Base-by-base conservation (phyloP, 2,113 vertebrate species). In the Theristicus caerulescens region DNA sequence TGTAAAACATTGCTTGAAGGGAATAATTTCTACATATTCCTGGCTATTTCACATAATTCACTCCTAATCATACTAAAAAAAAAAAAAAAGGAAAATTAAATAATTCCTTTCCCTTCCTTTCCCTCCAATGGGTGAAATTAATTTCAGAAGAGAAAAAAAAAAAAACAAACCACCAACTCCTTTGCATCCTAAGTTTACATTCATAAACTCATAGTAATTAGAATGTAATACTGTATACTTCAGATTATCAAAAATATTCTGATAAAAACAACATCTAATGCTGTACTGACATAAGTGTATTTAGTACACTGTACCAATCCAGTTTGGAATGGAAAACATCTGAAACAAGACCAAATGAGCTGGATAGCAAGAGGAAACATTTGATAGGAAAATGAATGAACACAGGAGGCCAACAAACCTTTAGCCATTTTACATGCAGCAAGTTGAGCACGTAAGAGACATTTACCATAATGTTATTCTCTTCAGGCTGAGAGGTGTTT, bases 341-440 rank as follows among this genome's bases (percentile, higher is more conserved):
- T 44, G 36, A 76, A 94, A 80, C 31, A 40, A 76, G 49, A 70
- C 27, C 70, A 74, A 73, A 69, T 40, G 6, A 87, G 27, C 58
- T 80, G 89, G 88, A 98, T 97, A 98, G 98, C 98, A 98, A 98
- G 98, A 98, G 98, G 96, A 98, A 98, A 96, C 98, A 98, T 96
- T 98, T 97, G 86, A 96, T 22, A 96, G 74, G 79, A 95, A 96
- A 98, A 96, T 92, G 97, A 98, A 97, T 98, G 98, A 98, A 98
- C 98, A 98, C 97, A 98, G 97, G 90, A 98, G 98, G 98, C 98
- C 98, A 98, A 98, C 98, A 98, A 98, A 99, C 99, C 98, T 99
- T 98, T 96, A 99, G 98, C 98, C 98, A 99, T 98, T 98, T 99
- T 98, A 99, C 98, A 99, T 99, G 98, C 98, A 99, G 98, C 98